Conservation (phyloP, 2,113 vertebrate genomes). For the Myotis yumanensis region DNA sequence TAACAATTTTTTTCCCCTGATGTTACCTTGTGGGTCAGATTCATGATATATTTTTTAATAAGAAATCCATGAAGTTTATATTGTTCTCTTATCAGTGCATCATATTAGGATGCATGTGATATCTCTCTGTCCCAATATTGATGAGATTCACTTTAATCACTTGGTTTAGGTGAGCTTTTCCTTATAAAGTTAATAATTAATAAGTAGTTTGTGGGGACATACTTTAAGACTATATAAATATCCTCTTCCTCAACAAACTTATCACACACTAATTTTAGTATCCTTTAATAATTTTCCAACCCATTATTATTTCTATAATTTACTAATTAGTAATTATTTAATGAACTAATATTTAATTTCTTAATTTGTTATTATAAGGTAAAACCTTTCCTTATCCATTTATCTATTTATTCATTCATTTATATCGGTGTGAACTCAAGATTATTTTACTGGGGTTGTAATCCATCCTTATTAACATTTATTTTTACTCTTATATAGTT, state of each 20-base stretch:
- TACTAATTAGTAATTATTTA: neutral
- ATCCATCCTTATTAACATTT: neutral
- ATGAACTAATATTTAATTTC: neutral
- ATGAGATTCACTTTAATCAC: neutral
- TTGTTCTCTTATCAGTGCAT: neutral
- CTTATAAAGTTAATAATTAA: neutral
- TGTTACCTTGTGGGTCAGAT: neutral
- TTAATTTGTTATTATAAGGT: neutral
- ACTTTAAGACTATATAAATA: neutral
- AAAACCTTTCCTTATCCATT: neutral
- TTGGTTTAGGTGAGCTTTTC: neutral
- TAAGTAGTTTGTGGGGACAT: neutral
- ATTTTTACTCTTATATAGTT: neutral
- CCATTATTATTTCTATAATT: neutral
- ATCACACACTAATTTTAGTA: neutral
- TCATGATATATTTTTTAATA: neutral
- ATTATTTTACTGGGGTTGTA: conserved; percentile 1
- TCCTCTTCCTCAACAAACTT: neutral
- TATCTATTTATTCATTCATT: neutral
- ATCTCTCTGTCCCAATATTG: neutral
- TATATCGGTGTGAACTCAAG: neutral
- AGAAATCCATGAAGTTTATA: neutral
- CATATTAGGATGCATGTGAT: neutral
- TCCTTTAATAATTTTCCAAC: neutral
- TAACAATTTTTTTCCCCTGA: neutral